Base-by-base conservation (phyloP, 1,140 invertebrate species). In the Pogonomyrmex californicus region DNA sequence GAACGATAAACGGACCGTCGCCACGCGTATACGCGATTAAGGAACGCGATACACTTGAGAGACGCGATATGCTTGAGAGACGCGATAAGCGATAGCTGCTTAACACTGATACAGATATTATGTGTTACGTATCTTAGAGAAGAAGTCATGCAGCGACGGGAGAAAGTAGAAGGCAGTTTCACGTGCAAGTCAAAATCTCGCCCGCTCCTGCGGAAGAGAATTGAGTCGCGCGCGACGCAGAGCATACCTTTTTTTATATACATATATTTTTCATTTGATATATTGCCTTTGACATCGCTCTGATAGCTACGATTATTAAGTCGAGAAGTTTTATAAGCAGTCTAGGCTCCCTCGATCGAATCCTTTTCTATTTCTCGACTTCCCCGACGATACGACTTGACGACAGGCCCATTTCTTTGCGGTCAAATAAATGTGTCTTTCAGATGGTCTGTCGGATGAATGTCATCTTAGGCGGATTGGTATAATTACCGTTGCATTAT, bases 401-500 rank as follows among this genome's bases (percentile, higher is more conserved):
- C 56, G 68, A 85, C 70, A 66, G 66, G 66, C 62, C 82, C 86
- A 86, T 93, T 91, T 93, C 82, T 85, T 76, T 75, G 90, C 87
- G 90, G 91, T 92, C 89, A 87, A 38, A 63, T 87, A 89, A 92
- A 89, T 73, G 82, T 78, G 87, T 77, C 68, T 86, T 87, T 90
- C 2, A 36, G 62, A 77, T 41, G 23, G 38, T 85, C 70, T 65
- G 44, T 44, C 10, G 41, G 5, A n/a, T n/a, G 63, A 73, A 44
- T 14, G 17, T 14, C 7, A 65, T 38, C 17, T 65, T 54, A n/a
- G 47, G 14, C 58, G 63, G 71, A 51, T 83, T 38, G 38, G 4
- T 5, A n/a, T 63, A 23, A 56, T 54, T 54, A 12, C 56, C n/a
- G 33, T 47, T 33, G 44, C 17, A 10, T 51, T 38, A 70, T 70